phyloP scores from a whole-genome alignment of 2,888 invertebrate genomes.

The Andrena camellia region DNA sequence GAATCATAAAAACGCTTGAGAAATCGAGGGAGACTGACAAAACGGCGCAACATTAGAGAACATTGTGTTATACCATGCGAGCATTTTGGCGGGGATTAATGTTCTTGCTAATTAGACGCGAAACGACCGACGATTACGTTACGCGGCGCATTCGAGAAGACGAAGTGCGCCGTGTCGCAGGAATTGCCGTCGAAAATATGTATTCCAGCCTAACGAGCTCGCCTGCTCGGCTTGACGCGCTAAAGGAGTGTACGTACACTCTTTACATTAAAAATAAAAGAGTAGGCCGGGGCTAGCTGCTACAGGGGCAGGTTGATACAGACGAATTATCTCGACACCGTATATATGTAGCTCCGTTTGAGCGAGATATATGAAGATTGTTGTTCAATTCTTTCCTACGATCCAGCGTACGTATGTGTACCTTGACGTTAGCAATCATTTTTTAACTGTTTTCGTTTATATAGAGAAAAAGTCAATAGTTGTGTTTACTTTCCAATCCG shows the following conservation, averaged over 20 bases:
- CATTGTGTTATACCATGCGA: conserved; percentile 41
- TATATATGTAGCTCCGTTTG: no score
- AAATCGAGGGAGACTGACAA: conserved; percentile 7
- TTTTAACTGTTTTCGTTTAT: no score
- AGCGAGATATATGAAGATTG: no score
- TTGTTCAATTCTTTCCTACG: no score
- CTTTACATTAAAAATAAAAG: neutral
- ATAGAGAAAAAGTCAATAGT: no score
- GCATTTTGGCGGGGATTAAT: conserved; percentile 68
- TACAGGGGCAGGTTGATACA: no score
- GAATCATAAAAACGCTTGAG: conserved; percentile 26
- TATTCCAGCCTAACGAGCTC: conserved; percentile 40
- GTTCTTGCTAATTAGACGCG: conserved; percentile 69
- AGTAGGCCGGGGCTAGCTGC: no score
- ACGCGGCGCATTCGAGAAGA: conserved; percentile 33
- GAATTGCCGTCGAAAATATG: conserved; percentile 40
- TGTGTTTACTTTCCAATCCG: no score
- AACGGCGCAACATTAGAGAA: conserved; percentile 25
- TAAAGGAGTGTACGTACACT: neutral
- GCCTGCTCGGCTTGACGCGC: neutral
- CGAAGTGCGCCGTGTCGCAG: conserved; percentile 34
- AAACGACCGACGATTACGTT: conserved; percentile 70
- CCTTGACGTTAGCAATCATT: no score
- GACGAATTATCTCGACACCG: no score
- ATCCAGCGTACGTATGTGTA: no score